A percentile compares a stretch with the other conserved stretches of the same genome.
phyloP scores from a whole-genome alignment of 2,888 invertebrate genomes.

The Himalopsyche japonica region DNA sequence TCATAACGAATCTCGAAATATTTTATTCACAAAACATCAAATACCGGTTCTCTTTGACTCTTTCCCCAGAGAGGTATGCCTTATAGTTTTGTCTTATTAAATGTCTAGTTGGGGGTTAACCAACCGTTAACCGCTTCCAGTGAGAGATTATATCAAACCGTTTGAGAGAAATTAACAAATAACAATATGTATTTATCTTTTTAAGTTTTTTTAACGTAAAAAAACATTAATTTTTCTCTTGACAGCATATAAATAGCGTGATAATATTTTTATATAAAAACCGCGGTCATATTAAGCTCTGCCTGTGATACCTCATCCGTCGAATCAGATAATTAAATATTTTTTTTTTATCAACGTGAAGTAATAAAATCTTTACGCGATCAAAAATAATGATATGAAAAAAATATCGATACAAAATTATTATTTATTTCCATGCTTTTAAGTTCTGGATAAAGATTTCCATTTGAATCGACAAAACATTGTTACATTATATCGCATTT shows the following conservation, averaged over 20 bases:
- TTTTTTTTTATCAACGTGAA: too few relatives aligned
- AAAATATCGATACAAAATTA: too few relatives aligned
- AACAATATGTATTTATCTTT: not conserved
- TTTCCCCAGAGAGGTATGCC: conserved; percentile 9
- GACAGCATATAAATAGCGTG: not conserved
- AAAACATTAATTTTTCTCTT: not conserved
- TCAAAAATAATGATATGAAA: too few relatives aligned
- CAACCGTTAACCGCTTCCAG: conserved; percentile 36
- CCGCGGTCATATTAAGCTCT: not conserved
- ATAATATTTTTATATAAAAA: not conserved
- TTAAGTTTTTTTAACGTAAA: not conserved
- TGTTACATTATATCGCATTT: too few relatives aligned
- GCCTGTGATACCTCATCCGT: not conserved
- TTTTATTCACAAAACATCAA: conserved; percentile 24
- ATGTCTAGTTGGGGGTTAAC: conserved; percentile 35
- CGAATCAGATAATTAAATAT: too few relatives aligned
- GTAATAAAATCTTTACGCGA: too few relatives aligned
- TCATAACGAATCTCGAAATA: conserved; percentile 35
- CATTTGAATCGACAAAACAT: too few relatives aligned
- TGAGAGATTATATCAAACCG: conserved; percentile 33
- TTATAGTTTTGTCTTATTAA: conserved; percentile 35
- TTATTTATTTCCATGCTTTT: too few relatives aligned
- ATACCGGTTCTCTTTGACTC: conserved; percentile 29
- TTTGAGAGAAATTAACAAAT: conserved; percentile 12
- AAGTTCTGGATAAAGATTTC: too few relatives aligned